These are phyloP conservation scores for Oscheius sp. DNA, from an alignment of 2,888 invertebrate species.

Conservation along the genomic window DNA sequence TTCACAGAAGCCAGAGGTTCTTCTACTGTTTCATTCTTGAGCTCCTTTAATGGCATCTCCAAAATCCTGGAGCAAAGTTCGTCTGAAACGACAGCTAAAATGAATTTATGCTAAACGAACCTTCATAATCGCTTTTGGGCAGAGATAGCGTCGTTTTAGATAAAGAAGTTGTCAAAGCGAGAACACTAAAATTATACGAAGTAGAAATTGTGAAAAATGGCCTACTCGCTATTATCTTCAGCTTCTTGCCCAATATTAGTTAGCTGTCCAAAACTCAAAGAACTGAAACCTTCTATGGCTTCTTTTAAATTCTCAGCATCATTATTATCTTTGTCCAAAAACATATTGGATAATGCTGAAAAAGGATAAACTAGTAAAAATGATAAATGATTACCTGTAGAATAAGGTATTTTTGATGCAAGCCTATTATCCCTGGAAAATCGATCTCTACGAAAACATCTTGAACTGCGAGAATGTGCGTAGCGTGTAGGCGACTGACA, in stretches of 20 bases:
- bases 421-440: not conserved
- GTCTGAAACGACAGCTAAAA: not conserved
- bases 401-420: not conserved
- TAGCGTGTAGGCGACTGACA: not conserved
- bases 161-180: not conserved
- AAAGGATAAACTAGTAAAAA: not conserved
- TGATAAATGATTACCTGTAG: not conserved
- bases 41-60: not conserved
- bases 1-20: conserved; percentile 4
- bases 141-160: not conserved
- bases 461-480: not conserved
- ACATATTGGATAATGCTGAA: not conserved
- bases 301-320: not conserved
- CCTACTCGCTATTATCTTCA: not conserved
- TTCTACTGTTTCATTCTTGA: not conserved
- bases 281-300: not conserved
- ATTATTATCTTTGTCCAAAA: not conserved
- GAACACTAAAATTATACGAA: not conserved
- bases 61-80: conserved; percentile 3
- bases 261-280: not conserved
- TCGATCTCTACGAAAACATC: not conserved
- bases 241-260: not conserved
- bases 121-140: not conserved
- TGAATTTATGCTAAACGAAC: not conserved
- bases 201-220: not conserved